Base-by-base conservation (phyloP, 2,797 vertebrate species). In the Sarcoramphus papa region DNA sequence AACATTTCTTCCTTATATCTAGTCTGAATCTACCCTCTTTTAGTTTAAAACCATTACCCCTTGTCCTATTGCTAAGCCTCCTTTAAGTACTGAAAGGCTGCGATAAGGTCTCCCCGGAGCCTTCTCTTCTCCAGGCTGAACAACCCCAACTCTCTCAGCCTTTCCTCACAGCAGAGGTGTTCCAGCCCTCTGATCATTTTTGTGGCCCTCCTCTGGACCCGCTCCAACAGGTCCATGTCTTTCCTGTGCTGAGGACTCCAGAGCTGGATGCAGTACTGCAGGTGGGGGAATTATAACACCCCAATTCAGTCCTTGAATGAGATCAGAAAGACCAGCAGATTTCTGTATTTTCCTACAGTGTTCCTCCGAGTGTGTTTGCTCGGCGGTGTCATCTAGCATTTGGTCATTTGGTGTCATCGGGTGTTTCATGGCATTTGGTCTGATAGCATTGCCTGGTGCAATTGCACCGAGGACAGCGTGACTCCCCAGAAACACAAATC, bases 151-250 rank as follows among this genome's bases (percentile, higher is more conserved):
- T 51, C 24, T 24, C 43, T 16, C 43, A 91, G 50, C n/a, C 45
- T 33, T 1, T 5, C 45, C 15, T 11, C 47, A 4, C 0, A 35
- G 25, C 0, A 35, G 18, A 70, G 22, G 4, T 12, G 22, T 0
- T 82, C 30, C 72, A 65, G 4, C 31, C 27, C 47, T 35, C 14
- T 0, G 8, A 9, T 6, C 9, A 13, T 8, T 2, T 37, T 6
- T 2, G 9, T 31, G 14, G 1, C 14, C 30, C n/a, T 43, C 17
- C 27, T 45, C 54, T 50, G 62, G 48, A 7, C 9, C 9, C 1
- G 1, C 14, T 33, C 33, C 11, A 54, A 5, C 20, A 13, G 23
- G 5, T 48, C n/a, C 10, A 0, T 14, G 31, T 20, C 30, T 14
- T 7, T 28, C 18, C 5, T 17, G 22, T 3, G 1, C 25, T 80